Evolutionary conservation across 2,888 invertebrate species (phyloP).

Genomic region (Linnaemya tessellans): DNA sequence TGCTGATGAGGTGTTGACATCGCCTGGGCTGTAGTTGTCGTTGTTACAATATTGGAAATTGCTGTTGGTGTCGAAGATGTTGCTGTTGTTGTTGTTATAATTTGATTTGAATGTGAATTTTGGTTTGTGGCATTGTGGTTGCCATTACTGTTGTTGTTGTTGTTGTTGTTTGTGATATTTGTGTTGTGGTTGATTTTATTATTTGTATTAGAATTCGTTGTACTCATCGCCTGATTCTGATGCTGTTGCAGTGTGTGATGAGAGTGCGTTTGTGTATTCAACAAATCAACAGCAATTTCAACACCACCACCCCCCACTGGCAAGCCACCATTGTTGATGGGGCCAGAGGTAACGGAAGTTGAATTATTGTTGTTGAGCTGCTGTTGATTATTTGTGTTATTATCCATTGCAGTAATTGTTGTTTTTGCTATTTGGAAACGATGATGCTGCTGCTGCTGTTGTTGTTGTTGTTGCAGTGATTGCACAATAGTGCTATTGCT

Average conservation of each 20-base stretch:
- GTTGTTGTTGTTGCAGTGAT: slow-evolving; percentile 72
- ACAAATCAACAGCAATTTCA: slow-evolving; percentile 59
- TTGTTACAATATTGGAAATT: slow-evolving; percentile 59
- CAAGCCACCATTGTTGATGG: slow-evolving; percentile 11
- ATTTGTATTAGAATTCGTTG: slow-evolving; percentile 75
- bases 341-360: slow-evolving; percentile 38
- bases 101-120: slow-evolving; percentile 76
- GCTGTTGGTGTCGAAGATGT: slow-evolving; percentile 49
- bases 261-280: slow-evolving; percentile 49
- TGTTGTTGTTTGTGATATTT: slow-evolving; percentile 73
- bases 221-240: slow-evolving; percentile 59
- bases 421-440: slow-evolving; percentile 81
- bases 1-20: slow-evolving; percentile 70
- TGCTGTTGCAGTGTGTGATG: slow-evolving; percentile 56
- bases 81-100: slow-evolving; percentile 71
- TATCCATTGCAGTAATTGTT: slow-evolving; percentile 81
- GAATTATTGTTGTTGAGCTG: slow-evolving; percentile 70
- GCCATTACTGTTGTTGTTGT: slow-evolving; percentile 62
- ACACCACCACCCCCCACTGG: slow-evolving; percentile 41
- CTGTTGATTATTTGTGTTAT: slow-evolving; percentile 74
- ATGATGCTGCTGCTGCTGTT: slow-evolving; percentile 73
- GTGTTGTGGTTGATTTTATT: slow-evolving; percentile 79
- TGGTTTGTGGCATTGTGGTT: slow-evolving; percentile 62
- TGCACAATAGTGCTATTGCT: slow-evolving; percentile 76
- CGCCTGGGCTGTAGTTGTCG: slow-evolving; percentile 64